These are phyloP conservation scores for Danaus plexippus DNA, from an alignment of 1,140 invertebrate species.

Conservation along the genomic window DNA sequence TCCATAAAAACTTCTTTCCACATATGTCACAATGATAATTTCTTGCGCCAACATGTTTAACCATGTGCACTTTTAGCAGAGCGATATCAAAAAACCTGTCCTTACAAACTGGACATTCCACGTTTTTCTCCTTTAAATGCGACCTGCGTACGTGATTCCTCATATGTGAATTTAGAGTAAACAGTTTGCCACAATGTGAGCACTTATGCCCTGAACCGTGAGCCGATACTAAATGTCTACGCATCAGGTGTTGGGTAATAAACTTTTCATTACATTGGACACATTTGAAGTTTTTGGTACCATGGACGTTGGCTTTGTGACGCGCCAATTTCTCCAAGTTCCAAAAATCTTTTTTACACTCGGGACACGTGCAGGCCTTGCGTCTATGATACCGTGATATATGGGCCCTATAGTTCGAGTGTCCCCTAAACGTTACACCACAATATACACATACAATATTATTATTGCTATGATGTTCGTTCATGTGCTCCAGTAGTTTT, in stretches of 20 bases:
- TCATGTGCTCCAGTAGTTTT: constrained; percentile 44
- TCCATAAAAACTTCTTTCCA: constrained; percentile 70
- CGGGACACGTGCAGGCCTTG: constrained; percentile 26
- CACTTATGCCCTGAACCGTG: constrained; percentile 45
- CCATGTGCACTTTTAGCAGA: constrained; percentile 61
- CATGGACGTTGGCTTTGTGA: constrained; percentile 33
- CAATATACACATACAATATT: constrained; percentile 48
- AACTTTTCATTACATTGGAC: constrained; percentile 43
- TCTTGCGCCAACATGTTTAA: constrained; percentile 77
- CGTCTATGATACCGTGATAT: constrained; percentile 33
- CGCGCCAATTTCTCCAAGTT: constrained; percentile 23
- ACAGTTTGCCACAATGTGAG: constrained; percentile 41
- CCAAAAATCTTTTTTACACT: constrained; percentile 36
- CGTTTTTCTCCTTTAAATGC: constrained; percentile 55
- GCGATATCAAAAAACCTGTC: constrained; percentile 69
- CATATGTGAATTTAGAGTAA: constrained; percentile 44
- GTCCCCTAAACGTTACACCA: constrained; percentile 40
- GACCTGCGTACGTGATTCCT: constrained; percentile 42
- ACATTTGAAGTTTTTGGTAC: constrained; percentile 35
- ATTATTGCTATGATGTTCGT: constrained; percentile 38
- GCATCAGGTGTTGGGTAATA: constrained; percentile 34
- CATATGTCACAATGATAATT: constrained; percentile 81
- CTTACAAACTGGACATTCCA: constrained; percentile 39
- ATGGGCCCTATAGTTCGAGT: constrained; percentile 42
- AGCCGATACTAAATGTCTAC: constrained; percentile 31